These are phyloP conservation scores for Rutilus rutilus DNA, from an alignment of 2,113 vertebrate genomes.

Conservation along the genomic window DNA sequence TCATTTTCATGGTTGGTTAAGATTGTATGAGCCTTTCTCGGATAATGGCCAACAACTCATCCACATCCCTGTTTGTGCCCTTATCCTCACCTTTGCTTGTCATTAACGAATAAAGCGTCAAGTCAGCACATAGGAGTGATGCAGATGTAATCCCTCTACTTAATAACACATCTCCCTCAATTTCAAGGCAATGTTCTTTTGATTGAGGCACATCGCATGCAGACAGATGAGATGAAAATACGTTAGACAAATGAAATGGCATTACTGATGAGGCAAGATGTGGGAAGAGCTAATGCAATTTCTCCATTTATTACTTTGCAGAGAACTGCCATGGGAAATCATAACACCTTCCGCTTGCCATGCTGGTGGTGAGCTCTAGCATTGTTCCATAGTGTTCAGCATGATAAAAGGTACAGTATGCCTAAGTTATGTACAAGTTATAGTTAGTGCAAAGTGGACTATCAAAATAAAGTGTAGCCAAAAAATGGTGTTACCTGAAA, in stretches of 20 bases:
- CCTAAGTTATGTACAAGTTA: not conserved
- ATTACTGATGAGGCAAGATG: conserved; percentile 39
- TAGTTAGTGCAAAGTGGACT: too few species aligned
- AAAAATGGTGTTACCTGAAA: too few species aligned
- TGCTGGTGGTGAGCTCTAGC: not conserved
- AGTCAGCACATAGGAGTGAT: conserved; percentile 30
- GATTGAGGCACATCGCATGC: conserved; percentile 38
- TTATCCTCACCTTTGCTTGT: conserved; percentile 35
- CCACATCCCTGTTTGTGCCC: not conserved
- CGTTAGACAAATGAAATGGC: conserved; percentile 38
- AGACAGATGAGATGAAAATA: conserved; percentile 45
- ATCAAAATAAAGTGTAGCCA: too few species aligned
- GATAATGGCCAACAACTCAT: conserved; percentile 5
- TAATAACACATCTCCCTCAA: conserved; percentile 36
- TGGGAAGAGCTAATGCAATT: conserved; percentile 49
- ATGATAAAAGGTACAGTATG: not conserved
- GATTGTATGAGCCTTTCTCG: not conserved
- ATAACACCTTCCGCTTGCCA: conserved; percentile 33
- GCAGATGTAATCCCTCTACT: conserved; percentile 38
- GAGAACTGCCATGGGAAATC: conserved; percentile 55
- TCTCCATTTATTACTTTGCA: conserved; percentile 44
- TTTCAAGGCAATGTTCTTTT: conserved; percentile 46
- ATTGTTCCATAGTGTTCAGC: conserved; percentile 17
- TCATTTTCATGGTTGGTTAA: conserved; percentile 32
- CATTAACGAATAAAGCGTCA: conserved; percentile 40